Base-by-base conservation (phyloP, 2,797 vertebrate genomes). In the Ptychadena robeensis region DNA sequence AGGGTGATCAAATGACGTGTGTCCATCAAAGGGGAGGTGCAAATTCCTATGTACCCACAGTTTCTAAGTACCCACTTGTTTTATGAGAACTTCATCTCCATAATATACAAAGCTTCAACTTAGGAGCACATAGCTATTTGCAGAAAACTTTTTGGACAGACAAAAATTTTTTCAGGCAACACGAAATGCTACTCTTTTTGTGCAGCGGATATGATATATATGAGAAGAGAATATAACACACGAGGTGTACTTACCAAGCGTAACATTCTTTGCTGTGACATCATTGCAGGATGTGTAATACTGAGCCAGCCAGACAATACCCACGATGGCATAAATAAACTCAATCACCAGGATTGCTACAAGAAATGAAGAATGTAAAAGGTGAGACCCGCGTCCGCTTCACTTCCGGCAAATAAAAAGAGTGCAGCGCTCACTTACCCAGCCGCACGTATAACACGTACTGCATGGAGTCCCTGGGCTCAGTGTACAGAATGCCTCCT, bases 361-460 rank as follows among this genome's bases (percentile, higher is more conserved):
- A 59, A 37, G 89, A 87, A 90, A 53, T 22, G 14, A 70, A 85
- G 75, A 90, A 85, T 2, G 44, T 27, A 38, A 57, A 25, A 35
- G 31, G 53, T 7, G n/a, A 4, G 31, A 18, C 11, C 9, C 67
- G 74, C 61, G 0, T 27, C 31, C 44, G 72, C 79, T 38, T n/a
- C 63, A 59, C 63, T 22, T 4, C 22, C 22, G 9, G 32, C 34
- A 38, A 79, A 25, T 2, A 48, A 59, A 61, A 37, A 40, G 4
- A 40, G n/a, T n/a, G 57, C 2, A 66, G 18, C 9, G 38, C 11
- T 80, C 82, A 89, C 95, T 95, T 93, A 99, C 98, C 97, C 82
- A 99, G 95, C 83, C 98, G 95, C 90, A 99, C 98, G 84, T 99
- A 99, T 88, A 99, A 94, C 87, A 99, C 97, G 64, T 99, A 98